A percentile compares a stretch with the other conserved stretches of the same genome.
Evolutionary conservation across 2,888 invertebrate genomes (phyloP).

Genomic region (Drosophila histrio): DNA sequence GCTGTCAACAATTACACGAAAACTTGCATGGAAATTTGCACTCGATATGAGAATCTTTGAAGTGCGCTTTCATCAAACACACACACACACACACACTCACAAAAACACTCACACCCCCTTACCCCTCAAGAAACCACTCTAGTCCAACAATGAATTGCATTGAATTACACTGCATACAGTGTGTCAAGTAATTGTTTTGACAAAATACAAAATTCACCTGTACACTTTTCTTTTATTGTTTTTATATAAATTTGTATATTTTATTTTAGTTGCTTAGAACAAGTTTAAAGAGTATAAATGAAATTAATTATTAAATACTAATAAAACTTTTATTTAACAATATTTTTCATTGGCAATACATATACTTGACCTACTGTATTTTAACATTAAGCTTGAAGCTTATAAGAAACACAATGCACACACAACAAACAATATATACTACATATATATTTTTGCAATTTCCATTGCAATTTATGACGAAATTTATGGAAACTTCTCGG

Average conservation of each 20-base stretch:
- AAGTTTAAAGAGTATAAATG: too few relatives aligned
- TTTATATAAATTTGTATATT: too few relatives aligned
- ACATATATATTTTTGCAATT: neutral
- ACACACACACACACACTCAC: slow-evolving; percentile 14
- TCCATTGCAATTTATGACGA: neutral
- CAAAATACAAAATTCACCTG: too few relatives aligned
- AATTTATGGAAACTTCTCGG: neutral
- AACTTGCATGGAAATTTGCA: slow-evolving; percentile 81
- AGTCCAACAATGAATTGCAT: slow-evolving; percentile 7
- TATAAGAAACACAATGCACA: neutral
- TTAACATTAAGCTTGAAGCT: neutral
- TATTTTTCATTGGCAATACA: too few relatives aligned
- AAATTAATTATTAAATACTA: too few relatives aligned
- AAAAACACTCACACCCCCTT: neutral
- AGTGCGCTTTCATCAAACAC: neutral
- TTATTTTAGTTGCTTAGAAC: too few relatives aligned
- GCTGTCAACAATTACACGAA: slow-evolving; percentile 50
- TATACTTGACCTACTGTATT: too few relatives aligned
- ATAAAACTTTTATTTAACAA: too few relatives aligned
- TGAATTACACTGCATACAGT: too few relatives aligned
- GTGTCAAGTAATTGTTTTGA: too few relatives aligned
- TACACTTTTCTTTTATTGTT: too few relatives aligned
- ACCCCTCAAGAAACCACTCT: neutral
- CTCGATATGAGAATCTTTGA: slow-evolving; percentile 35
- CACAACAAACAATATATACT: neutral